Base-by-base conservation (phyloP, 2,113 vertebrate genomes). In the Aptenodytes patagonicus region DNA sequence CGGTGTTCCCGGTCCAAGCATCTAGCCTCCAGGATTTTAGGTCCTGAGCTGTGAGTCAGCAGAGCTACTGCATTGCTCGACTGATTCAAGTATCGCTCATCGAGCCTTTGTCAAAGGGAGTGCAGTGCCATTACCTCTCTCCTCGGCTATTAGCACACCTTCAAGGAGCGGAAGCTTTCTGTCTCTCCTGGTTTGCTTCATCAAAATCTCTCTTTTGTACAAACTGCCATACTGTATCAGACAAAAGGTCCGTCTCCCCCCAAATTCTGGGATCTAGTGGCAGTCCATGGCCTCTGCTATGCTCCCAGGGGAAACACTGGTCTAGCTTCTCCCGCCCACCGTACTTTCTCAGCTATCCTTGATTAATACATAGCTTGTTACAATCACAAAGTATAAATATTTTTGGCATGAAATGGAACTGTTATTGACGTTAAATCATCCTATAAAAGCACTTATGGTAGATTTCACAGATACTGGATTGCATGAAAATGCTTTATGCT, bases 11-110 rank as follows among this genome's bases (percentile, higher is more conserved):
- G 1, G 57, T 61, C 54, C 84, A 85, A 86, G 61, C 57, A 77
- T 91, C 79, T 64, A 79, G 83, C 79, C 72, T 91, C 73, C 65
- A 83, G 88, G 88, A 91, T 64, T 87, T 75, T 69, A 93, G 52
- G 58, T 94, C 66, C 78, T 81, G 87, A 90, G 82, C 52, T 82
- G 34, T 95, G 84, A 96, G 78, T 96, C 95, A 96, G 66, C 44
- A 84, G 82, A 88, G 49, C 58, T 72, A n/a, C 70, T 69, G 47
- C 84, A 72, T 76, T 51, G 47, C 36, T 93, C 0, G 3, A 9
- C 64, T 87, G 47, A 38, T 83, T 94, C 47, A 75, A 66, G 70
- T 9, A 73, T 94, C 19, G 1, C 60, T 87, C 47, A 68, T 6
- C 0, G 0, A 90, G 85, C 54, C 82, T 77, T 65, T 5, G 2